Percentiles rank a stretch among this genome's conserved stretches.
These are phyloP conservation scores for Spheniscus humboldti DNA, from an alignment of 2,797 vertebrate genomes.

Conservation along the genomic window DNA sequence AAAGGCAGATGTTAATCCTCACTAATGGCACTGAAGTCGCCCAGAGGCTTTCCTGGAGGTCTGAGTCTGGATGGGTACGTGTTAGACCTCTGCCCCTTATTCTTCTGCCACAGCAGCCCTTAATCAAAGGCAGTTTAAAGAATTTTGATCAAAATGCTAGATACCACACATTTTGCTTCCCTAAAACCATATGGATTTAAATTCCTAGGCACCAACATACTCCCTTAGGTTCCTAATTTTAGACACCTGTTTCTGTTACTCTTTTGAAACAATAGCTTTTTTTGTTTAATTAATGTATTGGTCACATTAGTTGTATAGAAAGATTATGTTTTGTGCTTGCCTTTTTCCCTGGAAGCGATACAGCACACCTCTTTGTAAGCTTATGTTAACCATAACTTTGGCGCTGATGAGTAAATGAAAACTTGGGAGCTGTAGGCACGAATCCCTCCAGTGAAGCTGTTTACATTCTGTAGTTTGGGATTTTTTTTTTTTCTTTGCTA, in stretches of 20 bases:
- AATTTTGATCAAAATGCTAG: neutral
- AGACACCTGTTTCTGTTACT: neutral
- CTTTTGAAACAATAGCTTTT: neutral
- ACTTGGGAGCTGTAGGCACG: neutral
- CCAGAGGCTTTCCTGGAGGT: neutral
- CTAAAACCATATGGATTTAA: neutral
- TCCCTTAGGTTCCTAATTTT: neutral
- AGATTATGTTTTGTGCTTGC: accelerated
- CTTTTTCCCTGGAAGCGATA: neutral
- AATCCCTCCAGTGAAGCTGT: conserved; percentile 33
- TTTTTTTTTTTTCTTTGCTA: conserved; percentile 42
- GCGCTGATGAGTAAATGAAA: neutral
- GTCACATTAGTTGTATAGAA: neutral
- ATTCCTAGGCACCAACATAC: neutral
- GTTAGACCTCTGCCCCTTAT: neutral
- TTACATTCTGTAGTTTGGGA: conserved; percentile 49
- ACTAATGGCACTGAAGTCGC: accelerated
- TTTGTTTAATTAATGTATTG: neutral
- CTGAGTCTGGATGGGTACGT: neutral
- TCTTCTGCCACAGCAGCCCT: neutral
- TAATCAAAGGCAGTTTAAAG: neutral
- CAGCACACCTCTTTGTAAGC: neutral
- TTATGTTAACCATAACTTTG: neutral
- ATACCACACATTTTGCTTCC: neutral
- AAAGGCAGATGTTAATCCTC: neutral